A percentile compares a stretch with the other conserved stretches of the same genome.
Conservation (phyloP, 2,797 vertebrate species). For the Danio aesculapii region DNA sequence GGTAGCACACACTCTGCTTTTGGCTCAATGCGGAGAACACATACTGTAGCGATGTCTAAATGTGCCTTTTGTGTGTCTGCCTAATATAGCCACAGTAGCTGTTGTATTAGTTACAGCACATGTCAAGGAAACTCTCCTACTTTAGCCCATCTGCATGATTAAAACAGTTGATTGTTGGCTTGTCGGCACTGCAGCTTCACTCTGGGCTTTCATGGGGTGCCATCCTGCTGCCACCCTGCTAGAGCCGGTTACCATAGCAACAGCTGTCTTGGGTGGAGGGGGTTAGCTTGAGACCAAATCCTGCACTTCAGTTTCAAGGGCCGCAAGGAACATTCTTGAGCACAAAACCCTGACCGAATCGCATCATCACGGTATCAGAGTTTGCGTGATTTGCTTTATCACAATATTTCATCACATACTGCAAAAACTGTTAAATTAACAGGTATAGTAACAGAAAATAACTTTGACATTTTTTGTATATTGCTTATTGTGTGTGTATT, state of each 20-base stretch:
- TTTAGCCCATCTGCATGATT: slow-evolving; percentile 12
- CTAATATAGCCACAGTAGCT: slow-evolving; percentile 24
- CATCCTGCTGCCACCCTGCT: slow-evolving; percentile 51
- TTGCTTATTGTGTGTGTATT: no score
- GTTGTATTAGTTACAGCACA: slow-evolving; percentile 33
- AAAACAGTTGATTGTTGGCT: slow-evolving; percentile 23
- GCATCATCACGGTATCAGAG: neutral
- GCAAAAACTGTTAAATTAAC: no score
- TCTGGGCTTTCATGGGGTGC: slow-evolving; percentile 38
- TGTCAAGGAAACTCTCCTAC: slow-evolving; percentile 25
- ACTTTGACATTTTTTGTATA: no score
- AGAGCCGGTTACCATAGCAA: slow-evolving; percentile 67
- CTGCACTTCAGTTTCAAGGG: slow-evolving; percentile 34
- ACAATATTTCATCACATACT: no score
- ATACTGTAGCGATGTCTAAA: slow-evolving; percentile 25
- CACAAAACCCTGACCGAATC: slow-evolving; percentile 22
- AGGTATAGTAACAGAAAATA: no score
- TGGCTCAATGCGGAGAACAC: slow-evolving; percentile 30
- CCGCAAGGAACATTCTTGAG: slow-evolving; percentile 44
- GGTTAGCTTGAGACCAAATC: slow-evolving; percentile 59
- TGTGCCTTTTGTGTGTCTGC: slow-evolving; percentile 24
- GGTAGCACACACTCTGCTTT: slow-evolving; percentile 17
- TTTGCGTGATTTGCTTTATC: no score
- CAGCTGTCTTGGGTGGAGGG: slow-evolving; percentile 56
- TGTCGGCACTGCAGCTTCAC: slow-evolving; percentile 45